These are phyloP conservation scores for Oncopodura yosiiana DNA, from an alignment of 1,140 invertebrate genomes.

Conservation along the genomic window DNA sequence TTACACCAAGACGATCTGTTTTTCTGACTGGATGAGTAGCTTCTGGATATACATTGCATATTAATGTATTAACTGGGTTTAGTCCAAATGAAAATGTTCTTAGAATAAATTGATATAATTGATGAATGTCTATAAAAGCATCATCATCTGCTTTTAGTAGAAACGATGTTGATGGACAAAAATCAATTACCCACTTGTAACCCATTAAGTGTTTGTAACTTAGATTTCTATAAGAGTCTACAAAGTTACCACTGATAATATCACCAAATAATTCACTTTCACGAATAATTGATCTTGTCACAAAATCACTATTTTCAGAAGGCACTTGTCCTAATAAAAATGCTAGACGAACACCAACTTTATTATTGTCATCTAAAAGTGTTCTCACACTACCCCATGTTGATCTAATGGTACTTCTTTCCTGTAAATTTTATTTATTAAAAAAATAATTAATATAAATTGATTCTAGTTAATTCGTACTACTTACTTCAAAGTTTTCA, in stretches of 20 bases:
- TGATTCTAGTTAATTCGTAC: no score
- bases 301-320: no score
- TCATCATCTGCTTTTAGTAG: constrained; percentile 48
- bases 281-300: no score
- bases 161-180: constrained; percentile 40
- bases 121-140: constrained; percentile 44
- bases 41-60: constrained; percentile 39
- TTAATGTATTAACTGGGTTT: constrained; percentile 32
- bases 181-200: constrained; percentile 41
- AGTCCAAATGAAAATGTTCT: constrained; percentile 35
- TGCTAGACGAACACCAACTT: no score
- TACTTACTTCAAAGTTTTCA: no score
- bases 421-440: no score
- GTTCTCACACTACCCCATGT: no score
- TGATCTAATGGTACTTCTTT: no score
- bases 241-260: constrained; percentile 41
- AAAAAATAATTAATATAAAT: no score
- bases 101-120: constrained; percentile 37
- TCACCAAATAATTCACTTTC: no score
- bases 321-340: no score
- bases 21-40: constrained; percentile 35
- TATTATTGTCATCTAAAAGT: no score
- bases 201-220: constrained; percentile 45
- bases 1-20: constrained; percentile 28
- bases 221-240: constrained; percentile 43